These are phyloP conservation scores for Iguana delicatissima DNA, from an alignment of 2,797 vertebrate species.

Conservation along the genomic window DNA sequence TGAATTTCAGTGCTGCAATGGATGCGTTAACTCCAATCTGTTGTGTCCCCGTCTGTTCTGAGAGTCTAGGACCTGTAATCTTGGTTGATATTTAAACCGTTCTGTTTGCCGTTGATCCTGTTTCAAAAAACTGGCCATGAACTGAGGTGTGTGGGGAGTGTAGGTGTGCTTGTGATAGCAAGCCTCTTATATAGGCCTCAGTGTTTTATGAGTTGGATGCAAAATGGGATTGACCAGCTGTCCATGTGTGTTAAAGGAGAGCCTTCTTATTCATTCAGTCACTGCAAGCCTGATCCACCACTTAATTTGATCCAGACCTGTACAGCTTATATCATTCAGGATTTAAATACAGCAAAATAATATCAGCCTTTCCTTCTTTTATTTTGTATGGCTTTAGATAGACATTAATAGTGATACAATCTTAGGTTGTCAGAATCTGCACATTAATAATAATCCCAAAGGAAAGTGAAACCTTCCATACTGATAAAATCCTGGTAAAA, in stretches of 20 bases:
- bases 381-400: slow-evolving; percentile 38
- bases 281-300: neutral
- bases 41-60: neutral
- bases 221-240: neutral
- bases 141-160: neutral
- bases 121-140: neutral
- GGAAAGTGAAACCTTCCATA: slow-evolving; percentile 21
- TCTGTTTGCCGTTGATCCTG: neutral
- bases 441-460: slow-evolving; percentile 20
- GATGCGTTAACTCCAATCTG: neutral
- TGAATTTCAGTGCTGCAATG: neutral
- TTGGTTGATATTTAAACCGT: neutral
- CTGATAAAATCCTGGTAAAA: slow-evolving; percentile 49
- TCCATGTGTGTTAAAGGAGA: neutral
- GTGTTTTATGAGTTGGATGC: slow-evolving; percentile 19
- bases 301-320: neutral
- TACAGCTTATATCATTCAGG: neutral
- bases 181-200: neutral
- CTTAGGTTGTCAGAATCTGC: slow-evolving; percentile 26
- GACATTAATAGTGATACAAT: slow-evolving; percentile 38
- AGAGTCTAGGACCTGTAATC: neutral
- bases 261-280: neutral
- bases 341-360: slow-evolving; percentile 28
- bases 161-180: neutral
- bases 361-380: neutral